phyloP scores from a whole-genome alignment of 2,113 vertebrate genomes.

The Picathartes gymnocephalus region DNA sequence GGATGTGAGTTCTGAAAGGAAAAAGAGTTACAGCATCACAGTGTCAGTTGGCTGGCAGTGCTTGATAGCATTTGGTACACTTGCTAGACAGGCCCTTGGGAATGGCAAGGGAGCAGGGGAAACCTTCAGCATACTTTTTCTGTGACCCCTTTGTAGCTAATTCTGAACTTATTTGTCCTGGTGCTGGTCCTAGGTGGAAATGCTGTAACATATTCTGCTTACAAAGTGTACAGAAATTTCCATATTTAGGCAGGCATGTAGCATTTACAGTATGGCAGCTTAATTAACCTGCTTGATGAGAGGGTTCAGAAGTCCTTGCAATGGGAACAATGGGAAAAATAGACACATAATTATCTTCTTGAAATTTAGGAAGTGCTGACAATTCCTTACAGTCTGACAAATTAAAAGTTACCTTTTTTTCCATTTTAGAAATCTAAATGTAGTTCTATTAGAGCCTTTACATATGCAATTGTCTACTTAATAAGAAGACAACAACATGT shows the following conservation, averaged over 20 bases:
- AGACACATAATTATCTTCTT: background rate
- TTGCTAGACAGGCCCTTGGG: background rate
- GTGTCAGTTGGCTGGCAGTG: background rate
- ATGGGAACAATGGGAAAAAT: background rate
- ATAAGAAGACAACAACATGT: background rate
- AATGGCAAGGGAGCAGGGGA: background rate
- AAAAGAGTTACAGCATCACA: background rate
- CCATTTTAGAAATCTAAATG: background rate
- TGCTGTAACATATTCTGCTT: background rate
- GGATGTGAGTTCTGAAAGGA: background rate
- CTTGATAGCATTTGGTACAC: background rate
- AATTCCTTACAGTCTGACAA: background rate
- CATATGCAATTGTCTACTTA: background rate
- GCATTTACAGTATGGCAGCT: background rate
- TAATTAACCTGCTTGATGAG: accelerated
- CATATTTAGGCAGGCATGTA: too few relatives aligned
- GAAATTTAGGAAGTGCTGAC: background rate
- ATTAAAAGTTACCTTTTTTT: background rate
- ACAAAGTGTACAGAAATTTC: background rate
- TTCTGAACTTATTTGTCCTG: background rate
- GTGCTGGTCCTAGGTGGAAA: background rate
- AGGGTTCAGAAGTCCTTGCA: background rate
- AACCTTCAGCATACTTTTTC: background rate
- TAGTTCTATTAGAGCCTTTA: background rate
- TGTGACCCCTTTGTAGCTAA: background rate